Percentiles rank a stretch among this genome's conserved stretches.
phyloP scores from a whole-genome alignment of 64 coral and sea anemone genomes.

The Anthopleura sola region DNA sequence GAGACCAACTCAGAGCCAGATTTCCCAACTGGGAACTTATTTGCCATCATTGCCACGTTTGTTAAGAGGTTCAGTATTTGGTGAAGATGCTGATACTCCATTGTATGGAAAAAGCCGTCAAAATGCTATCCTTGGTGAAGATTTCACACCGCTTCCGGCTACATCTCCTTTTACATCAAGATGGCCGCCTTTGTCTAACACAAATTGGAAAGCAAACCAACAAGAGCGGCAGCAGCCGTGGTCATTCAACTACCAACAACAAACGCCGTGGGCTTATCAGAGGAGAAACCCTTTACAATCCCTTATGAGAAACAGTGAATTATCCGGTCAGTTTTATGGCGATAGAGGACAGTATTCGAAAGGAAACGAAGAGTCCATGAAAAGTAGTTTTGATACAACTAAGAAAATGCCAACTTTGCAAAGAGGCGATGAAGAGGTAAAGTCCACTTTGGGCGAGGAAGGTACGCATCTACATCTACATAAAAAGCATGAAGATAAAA shows the following conservation, averaged over 20 bases:
- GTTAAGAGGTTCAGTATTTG: conserved; percentile 1
- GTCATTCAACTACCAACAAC: not conserved
- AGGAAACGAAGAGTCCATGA: not conserved
- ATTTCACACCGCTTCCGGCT: not conserved
- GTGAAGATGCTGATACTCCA: not conserved
- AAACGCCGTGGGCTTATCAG: not conserved
- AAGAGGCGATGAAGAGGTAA: not conserved
- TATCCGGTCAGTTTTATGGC: not conserved
- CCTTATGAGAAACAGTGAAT: not conserved
- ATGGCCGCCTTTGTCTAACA: not conserved
- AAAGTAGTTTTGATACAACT: not conserved
- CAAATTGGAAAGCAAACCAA: not conserved
- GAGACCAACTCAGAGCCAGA: not conserved
- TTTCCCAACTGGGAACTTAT: not conserved
- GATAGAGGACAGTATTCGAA: not conserved
- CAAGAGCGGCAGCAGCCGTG: not conserved
- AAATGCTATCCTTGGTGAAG: conserved; percentile 1
- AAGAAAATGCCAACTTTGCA: not conserved
- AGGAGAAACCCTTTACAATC: not conserved
- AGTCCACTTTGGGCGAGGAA: not conserved
- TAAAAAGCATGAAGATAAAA: not conserved
- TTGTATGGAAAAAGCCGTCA: not conserved
- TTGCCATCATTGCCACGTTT: not conserved
- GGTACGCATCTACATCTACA: not conserved
- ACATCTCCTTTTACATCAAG: not conserved